Base-by-base conservation (phyloP, 2,888 invertebrate species). In the Pecten maximus region DNA sequence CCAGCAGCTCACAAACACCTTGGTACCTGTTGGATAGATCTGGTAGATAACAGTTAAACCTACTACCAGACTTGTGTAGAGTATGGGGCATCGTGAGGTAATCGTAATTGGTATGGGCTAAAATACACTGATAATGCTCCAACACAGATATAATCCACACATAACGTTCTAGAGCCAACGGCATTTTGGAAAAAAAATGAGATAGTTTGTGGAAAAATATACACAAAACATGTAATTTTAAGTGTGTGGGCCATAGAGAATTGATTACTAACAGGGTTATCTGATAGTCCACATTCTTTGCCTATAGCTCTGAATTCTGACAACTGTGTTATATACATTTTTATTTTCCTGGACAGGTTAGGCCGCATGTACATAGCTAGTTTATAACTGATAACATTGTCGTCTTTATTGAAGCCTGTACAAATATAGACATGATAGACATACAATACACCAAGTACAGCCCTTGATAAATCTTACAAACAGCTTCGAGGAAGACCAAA, bases 211-310 rank as follows among this genome's bases (percentile, higher is more conserved):
- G 3, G 91, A 91, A 87, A 54, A 48, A 40, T 40, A 40, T 39
- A 40, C 89, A 86, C 87, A 50, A 87, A 86, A 87, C 74, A 60
- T 87, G 88, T 90, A n/a, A 23, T 87, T 87, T 40, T 88, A 40
- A 88, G 44, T 88, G 88, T 88, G 44, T 40, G 40, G 40, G 44
- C 40, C 44, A 88, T 12, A 35, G 40, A 40, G 28, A 40, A 40
- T 88, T 88, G 40, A 88, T 48, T 88, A 88, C 28, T 8, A 40
- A 88, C 40, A 44, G 40, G n/a, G 44, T 10, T 28, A 74, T 35
- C 74, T 74, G 74, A 74, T 74, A 74, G 35, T 74, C 2, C 2
- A 35, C 74, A 74, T 10, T 74, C 74, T 10, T 35, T 74, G 74
- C 74, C 74, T 74, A 35, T 35, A 15, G 74, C 74, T 28, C 44